Percentiles rank a stretch among this genome's conserved stretches.
Evolutionary conservation across 2,888 invertebrate species (phyloP).

Genomic region (Drosophila siamana): DNA sequence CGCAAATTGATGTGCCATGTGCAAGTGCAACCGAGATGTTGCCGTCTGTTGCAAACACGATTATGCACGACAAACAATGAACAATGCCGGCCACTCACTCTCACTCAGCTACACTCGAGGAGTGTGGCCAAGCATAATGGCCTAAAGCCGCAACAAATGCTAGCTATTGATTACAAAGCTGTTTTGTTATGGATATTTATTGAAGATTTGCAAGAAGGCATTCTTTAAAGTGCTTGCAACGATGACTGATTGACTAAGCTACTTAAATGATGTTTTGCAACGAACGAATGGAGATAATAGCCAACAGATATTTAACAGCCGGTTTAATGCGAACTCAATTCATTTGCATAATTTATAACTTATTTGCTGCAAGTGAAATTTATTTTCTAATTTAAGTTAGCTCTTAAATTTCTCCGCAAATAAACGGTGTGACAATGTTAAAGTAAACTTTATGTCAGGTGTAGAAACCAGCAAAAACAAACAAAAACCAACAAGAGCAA

Average conservation of each 20-base stretch:
- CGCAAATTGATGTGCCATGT: neutral
- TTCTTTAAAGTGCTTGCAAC: neutral
- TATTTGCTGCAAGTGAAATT: too few relatives aligned
- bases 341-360: too few relatives aligned
- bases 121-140: neutral
- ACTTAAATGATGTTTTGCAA: too few relatives aligned
- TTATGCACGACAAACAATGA: conserved; percentile 10
- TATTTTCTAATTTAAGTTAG: neutral
- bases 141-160: neutral
- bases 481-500: neutral
- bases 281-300: too few relatives aligned
- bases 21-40: conserved; percentile 10
- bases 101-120: neutral
- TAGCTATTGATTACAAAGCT: neutral
- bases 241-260: neutral
- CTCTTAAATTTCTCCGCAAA: conserved; percentile 3
- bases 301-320: too few relatives aligned
- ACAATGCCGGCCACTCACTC: conserved; percentile 4
- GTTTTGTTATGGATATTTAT: neutral
- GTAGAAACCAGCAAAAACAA: conserved; percentile 15
- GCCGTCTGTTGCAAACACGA: conserved; percentile 1
- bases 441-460: conserved; percentile 34
- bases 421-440: conserved; percentile 15
- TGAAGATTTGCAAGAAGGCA: neutral
- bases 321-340: too few relatives aligned